Percentiles rank a stretch among this genome's conserved stretches.
Conservation (phyloP, 2,888 invertebrate species). For the Aleiodes leptofemur region DNA sequence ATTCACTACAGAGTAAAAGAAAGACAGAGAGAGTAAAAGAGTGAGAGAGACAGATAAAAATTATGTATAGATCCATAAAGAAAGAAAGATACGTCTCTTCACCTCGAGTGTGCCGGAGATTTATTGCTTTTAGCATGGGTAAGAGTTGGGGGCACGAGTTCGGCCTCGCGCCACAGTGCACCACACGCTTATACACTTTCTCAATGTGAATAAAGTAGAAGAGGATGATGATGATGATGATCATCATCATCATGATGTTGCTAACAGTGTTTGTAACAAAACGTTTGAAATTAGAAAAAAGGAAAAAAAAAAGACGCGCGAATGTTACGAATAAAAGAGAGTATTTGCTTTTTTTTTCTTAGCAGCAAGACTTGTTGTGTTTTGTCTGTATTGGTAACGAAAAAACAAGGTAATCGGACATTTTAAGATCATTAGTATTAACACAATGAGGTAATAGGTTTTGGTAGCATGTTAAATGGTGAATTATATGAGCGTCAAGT, state of each 20-base stretch:
- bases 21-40: conserved; percentile 3
- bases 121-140: conserved; percentile 61
- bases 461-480: conserved; percentile 18
- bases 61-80: conserved; percentile 42
- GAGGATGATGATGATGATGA: not conserved
- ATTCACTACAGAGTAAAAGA: no score
- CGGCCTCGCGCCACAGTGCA: conserved; percentile 38
- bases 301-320: no score
- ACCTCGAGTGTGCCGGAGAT: conserved; percentile 71
- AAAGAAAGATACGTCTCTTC: conserved; percentile 62
- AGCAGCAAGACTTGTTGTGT: no score
- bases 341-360: no score
- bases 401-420: conserved; percentile 34
- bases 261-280: conserved; percentile 16
- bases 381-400: no score
- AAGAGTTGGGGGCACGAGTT: conserved; percentile 53
- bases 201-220: conserved; percentile 12
- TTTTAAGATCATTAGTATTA: conserved; percentile 62
- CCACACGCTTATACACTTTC: conserved; percentile 32
- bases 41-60: conserved; percentile 25
- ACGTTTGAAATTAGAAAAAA: conserved; percentile 9
- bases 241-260: not conserved
- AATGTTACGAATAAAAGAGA: no score
- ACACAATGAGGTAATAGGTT: conserved; percentile 64
- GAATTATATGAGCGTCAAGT: conserved; percentile 36